A percentile compares a stretch with the other conserved stretches of the same genome.
phyloP scores from a whole-genome alignment of 1,140 invertebrate species.

The Lerema accius region DNA sequence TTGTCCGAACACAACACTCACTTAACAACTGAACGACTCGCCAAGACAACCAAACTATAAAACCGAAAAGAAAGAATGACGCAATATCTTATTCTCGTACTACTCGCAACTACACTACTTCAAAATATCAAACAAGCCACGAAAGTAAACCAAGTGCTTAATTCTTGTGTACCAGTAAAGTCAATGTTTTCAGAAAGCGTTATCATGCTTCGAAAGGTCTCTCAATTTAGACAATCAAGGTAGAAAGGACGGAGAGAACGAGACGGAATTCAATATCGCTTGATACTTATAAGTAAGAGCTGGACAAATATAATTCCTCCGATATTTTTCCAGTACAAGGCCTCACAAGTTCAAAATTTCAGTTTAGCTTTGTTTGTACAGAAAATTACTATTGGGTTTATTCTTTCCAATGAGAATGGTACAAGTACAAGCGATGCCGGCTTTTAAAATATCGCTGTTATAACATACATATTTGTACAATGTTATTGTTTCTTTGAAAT shows the following conservation, averaged over 20 bases:
- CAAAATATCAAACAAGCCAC: neutral
- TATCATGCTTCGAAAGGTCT: slow-evolving; percentile 22
- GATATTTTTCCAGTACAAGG: slow-evolving; percentile 2
- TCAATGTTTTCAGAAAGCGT: slow-evolving; percentile 20
- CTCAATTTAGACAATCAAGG: slow-evolving; percentile 19
- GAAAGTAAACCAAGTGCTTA: neutral
- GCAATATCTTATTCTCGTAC: no score
- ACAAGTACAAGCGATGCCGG: no score
- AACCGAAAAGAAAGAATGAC: neutral
- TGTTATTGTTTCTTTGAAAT: neutral
- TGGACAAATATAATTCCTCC: slow-evolving; percentile 35
- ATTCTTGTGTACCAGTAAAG: slow-evolving; percentile 3
- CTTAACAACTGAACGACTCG: slow-evolving; percentile 1
- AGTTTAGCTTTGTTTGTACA: slow-evolving; percentile 12
- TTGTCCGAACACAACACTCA: slow-evolving; percentile 44
- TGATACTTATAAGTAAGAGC: slow-evolving; percentile 36
- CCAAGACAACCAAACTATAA: neutral
- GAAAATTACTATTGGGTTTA: neutral
- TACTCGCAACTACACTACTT: neutral
- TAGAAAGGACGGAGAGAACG: slow-evolving; percentile 35
- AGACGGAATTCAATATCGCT: slow-evolving; percentile 31
- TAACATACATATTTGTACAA: no score
- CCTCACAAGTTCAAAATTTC: slow-evolving; percentile 12
- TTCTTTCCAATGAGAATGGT: no score
- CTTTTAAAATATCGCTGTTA: no score